Evolutionary conservation across 2,797 vertebrate genomes (phyloP).

Genomic region (Cirrhinus molitorella): DNA sequence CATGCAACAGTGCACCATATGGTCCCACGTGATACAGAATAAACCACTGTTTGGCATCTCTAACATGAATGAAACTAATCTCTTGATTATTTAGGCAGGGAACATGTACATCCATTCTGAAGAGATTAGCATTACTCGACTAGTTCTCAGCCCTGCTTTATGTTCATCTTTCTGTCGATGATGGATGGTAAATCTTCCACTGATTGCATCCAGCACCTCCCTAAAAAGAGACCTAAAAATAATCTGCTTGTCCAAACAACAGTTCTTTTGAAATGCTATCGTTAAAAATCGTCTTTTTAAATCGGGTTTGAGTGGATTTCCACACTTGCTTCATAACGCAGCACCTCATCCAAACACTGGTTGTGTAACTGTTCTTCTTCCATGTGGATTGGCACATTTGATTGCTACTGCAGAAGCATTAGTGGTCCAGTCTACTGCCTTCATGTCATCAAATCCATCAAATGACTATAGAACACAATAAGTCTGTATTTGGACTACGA

Average conservation of each 20-base stretch:
- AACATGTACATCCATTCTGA: slow-evolving; percentile 12
- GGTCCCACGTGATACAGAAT: background rate
- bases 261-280: slow-evolving; percentile 18
- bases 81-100: slow-evolving; percentile 25
- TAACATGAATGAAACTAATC: slow-evolving; percentile 22
- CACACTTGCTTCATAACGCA: slow-evolving; percentile 2
- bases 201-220: background rate
- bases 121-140: slow-evolving; percentile 25
- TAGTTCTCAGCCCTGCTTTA: background rate
- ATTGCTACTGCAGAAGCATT: slow-evolving; percentile 16
- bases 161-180: background rate
- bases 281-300: slow-evolving; percentile 56
- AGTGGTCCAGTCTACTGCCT: background rate
- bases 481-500: background rate
- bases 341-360: slow-evolving; percentile 15
- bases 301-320: slow-evolving; percentile 32
- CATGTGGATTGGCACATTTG: slow-evolving; percentile 20
- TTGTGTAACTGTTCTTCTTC: slow-evolving; percentile 56
- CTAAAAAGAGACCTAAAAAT: slow-evolving; percentile 13
- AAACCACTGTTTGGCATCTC: background rate
- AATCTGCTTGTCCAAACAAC: slow-evolving; percentile 19
- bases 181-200: background rate
- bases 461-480: background rate
- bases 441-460: background rate
- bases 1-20: background rate